Base-by-base conservation (phyloP, 2,888 invertebrate genomes). In the Drosophila villosipedis region DNA sequence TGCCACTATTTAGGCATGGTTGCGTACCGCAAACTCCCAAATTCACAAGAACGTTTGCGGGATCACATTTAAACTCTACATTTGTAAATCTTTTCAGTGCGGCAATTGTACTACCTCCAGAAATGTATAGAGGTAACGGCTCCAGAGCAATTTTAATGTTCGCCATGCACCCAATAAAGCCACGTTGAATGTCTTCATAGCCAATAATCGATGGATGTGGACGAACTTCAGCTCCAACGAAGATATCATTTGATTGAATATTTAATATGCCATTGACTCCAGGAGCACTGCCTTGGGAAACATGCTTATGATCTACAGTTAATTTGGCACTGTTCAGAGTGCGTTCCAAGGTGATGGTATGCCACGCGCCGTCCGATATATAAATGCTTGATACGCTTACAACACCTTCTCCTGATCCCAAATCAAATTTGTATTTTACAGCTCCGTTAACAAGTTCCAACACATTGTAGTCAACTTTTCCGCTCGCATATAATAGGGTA, bases 131-230 rank as follows among this genome's bases (percentile, higher is more conserved):
- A 1, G 98, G 98, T 61, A 98, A 95, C 0, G 95, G 94, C 10
- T 95, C 95, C 68, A 96, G 95, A 65, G 97, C 96, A 59, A 99
- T 95, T 69, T 95, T 94, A 37, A 98, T 95, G 89, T 98, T 97
- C 71, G 98, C 96, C 95, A 99, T 96, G 92, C 99, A 99, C 2
- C 99, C 99, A 67, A 96, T 95, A 92, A 98, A 98, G 0, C 99
- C 98, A 75, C 96, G 95, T 55, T 96, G 96, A 58, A 98, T 95
- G 93, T 97, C 96, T 87, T 96, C 96, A 73, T 95, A 96, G 9
- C 95, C 95, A 19, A 96, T 93, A 37, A 97, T 96, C 30, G 96
- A 95, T 4, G 96, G 96, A 93, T 96, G 96, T 31, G 96, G 95
- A 68, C 95, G 94, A 0, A 98, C 97, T 92, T 96, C 96, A 0